A percentile compares a stretch with the other conserved stretches of the same genome.
phyloP scores from a whole-genome alignment of 2,888 invertebrate species.

The Hirtodrosophila alboralis region DNA sequence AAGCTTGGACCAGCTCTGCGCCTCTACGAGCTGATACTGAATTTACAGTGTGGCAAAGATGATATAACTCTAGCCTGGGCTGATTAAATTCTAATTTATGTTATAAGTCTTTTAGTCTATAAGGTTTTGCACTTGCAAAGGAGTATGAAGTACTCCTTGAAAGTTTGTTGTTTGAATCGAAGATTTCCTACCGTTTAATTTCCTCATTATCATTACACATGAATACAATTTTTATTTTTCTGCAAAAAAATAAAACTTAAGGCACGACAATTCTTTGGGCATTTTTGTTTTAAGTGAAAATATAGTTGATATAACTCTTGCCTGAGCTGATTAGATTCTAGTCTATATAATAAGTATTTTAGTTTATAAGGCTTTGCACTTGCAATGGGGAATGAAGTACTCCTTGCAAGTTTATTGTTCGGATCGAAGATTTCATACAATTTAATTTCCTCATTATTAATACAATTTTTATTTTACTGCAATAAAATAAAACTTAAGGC shows the following conservation, averaged over 20 bases:
- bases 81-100: slow-evolving; percentile 13
- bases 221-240: slow-evolving; percentile 7
- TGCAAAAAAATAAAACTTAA: slow-evolving; percentile 1
- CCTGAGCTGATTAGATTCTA: too few relatives aligned
- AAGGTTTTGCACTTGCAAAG: neutral
- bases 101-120: too few relatives aligned
- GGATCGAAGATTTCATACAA: too few relatives aligned
- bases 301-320: too few relatives aligned
- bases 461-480: too few relatives aligned
- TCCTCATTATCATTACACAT: slow-evolving; percentile 14
- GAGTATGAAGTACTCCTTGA: neutral
- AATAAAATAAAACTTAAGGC: too few relatives aligned
- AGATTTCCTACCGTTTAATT: slow-evolving; percentile 8
- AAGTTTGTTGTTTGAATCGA: slow-evolving; percentile 16
- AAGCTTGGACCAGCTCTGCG: slow-evolving; percentile 95
- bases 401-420: too few relatives aligned
- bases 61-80: slow-evolving; percentile 50
- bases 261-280: neutral
- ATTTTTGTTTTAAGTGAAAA: too few relatives aligned
- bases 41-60: slow-evolving; percentile 42
- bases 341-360: too few relatives aligned
- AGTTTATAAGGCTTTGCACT: too few relatives aligned
- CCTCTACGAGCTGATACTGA: slow-evolving; percentile 90
- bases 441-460: too few relatives aligned
- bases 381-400: too few relatives aligned